phyloP scores from a whole-genome alignment of 2,888 invertebrate genomes.

The Acanthoscelides obtectus region DNA sequence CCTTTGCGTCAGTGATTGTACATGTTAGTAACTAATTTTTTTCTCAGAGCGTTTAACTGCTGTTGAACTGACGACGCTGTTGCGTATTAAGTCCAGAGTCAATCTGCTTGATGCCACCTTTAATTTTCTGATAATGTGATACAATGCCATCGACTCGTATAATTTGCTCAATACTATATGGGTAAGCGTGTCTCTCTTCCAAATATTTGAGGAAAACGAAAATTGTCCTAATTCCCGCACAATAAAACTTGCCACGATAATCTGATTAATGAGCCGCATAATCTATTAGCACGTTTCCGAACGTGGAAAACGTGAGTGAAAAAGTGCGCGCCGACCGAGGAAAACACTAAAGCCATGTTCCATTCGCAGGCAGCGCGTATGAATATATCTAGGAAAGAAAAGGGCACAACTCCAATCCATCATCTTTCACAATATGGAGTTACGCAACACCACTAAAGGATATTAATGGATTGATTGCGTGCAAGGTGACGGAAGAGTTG shows the following conservation, averaged over 20 bases:
- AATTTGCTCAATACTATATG: too few relatives aligned
- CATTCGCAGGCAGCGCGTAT: background rate
- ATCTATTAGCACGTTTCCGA: background rate
- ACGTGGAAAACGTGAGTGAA: background rate
- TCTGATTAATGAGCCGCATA: background rate
- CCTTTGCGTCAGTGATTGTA: too few relatives aligned
- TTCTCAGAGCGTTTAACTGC: too few relatives aligned
- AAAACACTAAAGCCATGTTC: background rate
- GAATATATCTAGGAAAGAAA: background rate
- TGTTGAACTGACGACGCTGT: too few relatives aligned
- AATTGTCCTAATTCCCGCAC: background rate
- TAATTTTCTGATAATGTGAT: too few relatives aligned
- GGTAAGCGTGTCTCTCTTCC: too few relatives aligned
- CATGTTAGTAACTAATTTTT: too few relatives aligned
- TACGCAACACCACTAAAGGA: conserved; percentile 26
- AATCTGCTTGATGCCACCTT: too few relatives aligned
- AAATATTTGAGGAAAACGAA: background rate
- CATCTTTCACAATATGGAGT: background rate
- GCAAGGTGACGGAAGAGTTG: conserved; percentile 8
- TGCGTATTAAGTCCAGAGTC: too few relatives aligned
- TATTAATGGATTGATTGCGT: conserved; percentile 36
- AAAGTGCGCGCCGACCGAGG: background rate
- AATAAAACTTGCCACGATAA: background rate
- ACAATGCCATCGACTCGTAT: too few relatives aligned
- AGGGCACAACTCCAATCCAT: background rate